Percentiles rank a stretch among this genome's conserved stretches.
These are phyloP conservation scores for Nipponacmea schrenckii DNA, from an alignment of 2,888 invertebrate genomes.

Conservation along the genomic window DNA sequence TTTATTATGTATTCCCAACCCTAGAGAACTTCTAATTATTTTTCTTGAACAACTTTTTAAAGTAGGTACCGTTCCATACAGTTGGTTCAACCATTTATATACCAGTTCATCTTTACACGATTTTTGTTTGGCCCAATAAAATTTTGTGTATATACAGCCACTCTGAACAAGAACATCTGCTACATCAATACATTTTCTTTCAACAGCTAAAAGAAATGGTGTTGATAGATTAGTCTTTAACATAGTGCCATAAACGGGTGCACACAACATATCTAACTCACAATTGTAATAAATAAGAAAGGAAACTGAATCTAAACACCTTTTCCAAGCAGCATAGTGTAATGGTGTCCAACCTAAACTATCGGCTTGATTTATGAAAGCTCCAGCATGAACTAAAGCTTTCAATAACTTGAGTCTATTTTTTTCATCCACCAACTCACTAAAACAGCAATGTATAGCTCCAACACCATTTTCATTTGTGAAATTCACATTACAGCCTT, in stretches of 20 bases:
- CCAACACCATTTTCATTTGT: conserved; percentile 4
- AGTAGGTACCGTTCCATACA: not conserved
- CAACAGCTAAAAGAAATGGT: not conserved
- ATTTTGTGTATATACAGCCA: not conserved
- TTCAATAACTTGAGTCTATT: not conserved
- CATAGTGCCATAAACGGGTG: not conserved
- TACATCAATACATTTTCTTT: not conserved
- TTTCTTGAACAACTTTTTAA: not conserved
- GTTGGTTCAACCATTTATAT: not conserved
- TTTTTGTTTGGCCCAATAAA: conserved; percentile 1
- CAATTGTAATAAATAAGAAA: conserved; percentile 1
- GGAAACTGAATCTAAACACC: not conserved
- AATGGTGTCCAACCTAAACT: not conserved
- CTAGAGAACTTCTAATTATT: not conserved
- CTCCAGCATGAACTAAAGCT: not conserved
- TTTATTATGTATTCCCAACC: not conserved
- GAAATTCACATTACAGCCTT: conserved; percentile 4
- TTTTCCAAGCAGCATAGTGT: not conserved
- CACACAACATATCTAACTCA: conserved; percentile 1
- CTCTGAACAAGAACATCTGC: not conserved
- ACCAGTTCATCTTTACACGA: not conserved
- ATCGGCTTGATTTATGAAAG: not conserved
- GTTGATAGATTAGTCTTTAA: not conserved
- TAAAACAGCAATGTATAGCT: conserved; percentile 3
- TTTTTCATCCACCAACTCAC: not conserved